Base-by-base conservation (phyloP, 37 sponge, comb jelly and placozoan genomes). In the Spongilla lacustris region DNA sequence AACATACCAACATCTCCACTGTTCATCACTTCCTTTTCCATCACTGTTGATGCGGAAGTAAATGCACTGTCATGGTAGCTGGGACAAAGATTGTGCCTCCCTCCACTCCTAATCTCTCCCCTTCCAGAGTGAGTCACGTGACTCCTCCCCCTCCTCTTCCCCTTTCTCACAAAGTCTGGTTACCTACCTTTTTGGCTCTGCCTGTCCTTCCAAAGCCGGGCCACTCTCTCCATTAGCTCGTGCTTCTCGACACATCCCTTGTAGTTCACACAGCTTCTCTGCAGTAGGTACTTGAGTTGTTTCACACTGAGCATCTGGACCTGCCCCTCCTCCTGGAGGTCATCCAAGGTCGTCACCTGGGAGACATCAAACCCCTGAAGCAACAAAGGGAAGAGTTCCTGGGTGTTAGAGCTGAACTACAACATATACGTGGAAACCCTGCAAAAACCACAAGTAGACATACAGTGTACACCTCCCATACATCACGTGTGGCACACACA, bases 231-330 rank as follows among this genome's bases (percentile, higher is more conserved):
- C 26, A 71, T 67, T 17, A 97, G 92, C 41, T 97, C 97, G 0
- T 81, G 80, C 67, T 92, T 94, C 83, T 97, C 97, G 27, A 97
- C 86, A 84, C 97, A 97, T 0, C 95, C 97, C 23, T 87, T 90
- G 73, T 82, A 94, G 67, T 97, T 91, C 21, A 97, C 89, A 86
- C 87, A 97, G 87, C 95, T 95, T 68, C 81, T 90, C 66, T 74
- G 79, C 22, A 97, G 85, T n/a, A 95, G 92, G 36, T 84, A 83
- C 82, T 97, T 95, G 13, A 95, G 74, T 29, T 93, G 94, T 37
- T 82, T 87, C 24, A 95, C 96, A 0, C 88, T 69, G 22, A 95
- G 71, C 34, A 49, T 13, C 4, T 34, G 22, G n/a, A 95, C 85
- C 37, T 95, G 80, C 22, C 69, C 73, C 41, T 81, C 90, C 70